These are phyloP conservation scores for Gallinago stenura DNA, from an alignment of 2,797 vertebrate species.

Conservation along the genomic window DNA sequence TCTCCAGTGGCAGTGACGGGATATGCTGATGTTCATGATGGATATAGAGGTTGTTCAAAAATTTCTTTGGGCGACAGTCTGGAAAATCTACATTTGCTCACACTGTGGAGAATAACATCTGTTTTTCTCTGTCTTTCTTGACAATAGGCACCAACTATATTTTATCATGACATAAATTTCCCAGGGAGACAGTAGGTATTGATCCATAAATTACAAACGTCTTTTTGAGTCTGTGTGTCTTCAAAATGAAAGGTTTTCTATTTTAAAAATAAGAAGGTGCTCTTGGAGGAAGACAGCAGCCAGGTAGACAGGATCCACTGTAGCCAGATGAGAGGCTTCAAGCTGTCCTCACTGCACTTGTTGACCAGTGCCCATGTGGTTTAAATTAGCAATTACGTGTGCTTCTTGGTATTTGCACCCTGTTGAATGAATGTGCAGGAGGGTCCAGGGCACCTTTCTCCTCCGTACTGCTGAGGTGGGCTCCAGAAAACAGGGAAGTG, in stretches of 20 bases:
- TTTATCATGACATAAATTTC: slow-evolving; percentile 33
- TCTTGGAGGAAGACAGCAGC: background rate
- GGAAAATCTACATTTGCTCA: slow-evolving; percentile 54
- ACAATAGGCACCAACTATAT: slow-evolving; percentile 5
- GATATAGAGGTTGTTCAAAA: slow-evolving; percentile 51
- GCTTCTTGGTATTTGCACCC: background rate
- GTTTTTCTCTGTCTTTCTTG: background rate
- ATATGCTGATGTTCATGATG: slow-evolving; percentile 38
- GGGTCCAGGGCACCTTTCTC: background rate
- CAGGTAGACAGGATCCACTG: background rate
- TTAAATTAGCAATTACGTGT: background rate
- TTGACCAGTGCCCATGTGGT: background rate
- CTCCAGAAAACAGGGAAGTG: background rate
- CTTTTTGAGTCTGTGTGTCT: background rate
- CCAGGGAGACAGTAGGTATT: background rate
- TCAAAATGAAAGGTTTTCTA: background rate
- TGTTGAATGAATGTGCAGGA: background rate
- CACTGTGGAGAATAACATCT: slow-evolving; percentile 25
- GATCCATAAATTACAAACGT: background rate
- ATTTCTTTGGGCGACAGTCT: slow-evolving; percentile 46
- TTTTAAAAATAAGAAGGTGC: background rate
- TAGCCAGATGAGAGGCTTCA: background rate
- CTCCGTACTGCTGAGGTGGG: background rate
- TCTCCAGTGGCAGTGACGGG: slow-evolving; percentile 9
- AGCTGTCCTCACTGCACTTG: background rate